A percentile compares a stretch with the other conserved stretches of the same genome.
Conservation (phyloP, 2,888 invertebrate species). For the Metalampra italica region DNA sequence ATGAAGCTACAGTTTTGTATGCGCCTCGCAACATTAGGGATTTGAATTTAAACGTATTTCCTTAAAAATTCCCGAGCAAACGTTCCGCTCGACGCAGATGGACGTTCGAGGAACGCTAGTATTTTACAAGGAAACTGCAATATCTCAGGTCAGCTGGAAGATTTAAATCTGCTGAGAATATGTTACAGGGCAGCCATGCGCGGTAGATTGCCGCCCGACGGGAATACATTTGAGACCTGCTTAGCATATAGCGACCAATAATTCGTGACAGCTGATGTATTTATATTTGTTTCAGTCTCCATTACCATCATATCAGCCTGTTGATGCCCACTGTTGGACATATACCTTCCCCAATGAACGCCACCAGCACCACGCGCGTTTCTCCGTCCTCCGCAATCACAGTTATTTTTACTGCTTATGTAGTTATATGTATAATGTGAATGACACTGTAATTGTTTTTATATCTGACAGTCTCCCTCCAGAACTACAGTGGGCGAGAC, state of each 20-base stretch:
- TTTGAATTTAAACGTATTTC: background rate
- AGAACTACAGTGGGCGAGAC: no score
- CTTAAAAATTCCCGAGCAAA: conserved; percentile 1
- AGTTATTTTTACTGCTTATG: no score
- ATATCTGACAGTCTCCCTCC: no score
- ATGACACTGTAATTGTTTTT: no score
- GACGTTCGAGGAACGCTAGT: conserved; percentile 7
- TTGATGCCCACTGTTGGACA: no score
- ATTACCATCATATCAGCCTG: no score
- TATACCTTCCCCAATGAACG: no score
- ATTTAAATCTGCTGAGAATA: conserved; percentile 10
- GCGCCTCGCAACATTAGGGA: background rate
- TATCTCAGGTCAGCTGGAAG: conserved; percentile 15
- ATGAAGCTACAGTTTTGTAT: background rate
- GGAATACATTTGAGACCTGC: background rate
- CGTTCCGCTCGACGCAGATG: conserved; percentile 2
- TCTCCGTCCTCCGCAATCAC: no score
- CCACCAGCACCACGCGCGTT: no score
- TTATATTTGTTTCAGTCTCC: no score
- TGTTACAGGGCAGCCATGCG: background rate
- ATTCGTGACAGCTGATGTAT: background rate
- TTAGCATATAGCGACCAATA: background rate
- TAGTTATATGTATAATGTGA: no score
- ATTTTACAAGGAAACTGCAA: conserved; percentile 16
- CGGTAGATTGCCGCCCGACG: background rate